These are phyloP conservation scores for Oxygymnocypris stewartii DNA, from an alignment of 2,113 vertebrate genomes.

Conservation along the genomic window DNA sequence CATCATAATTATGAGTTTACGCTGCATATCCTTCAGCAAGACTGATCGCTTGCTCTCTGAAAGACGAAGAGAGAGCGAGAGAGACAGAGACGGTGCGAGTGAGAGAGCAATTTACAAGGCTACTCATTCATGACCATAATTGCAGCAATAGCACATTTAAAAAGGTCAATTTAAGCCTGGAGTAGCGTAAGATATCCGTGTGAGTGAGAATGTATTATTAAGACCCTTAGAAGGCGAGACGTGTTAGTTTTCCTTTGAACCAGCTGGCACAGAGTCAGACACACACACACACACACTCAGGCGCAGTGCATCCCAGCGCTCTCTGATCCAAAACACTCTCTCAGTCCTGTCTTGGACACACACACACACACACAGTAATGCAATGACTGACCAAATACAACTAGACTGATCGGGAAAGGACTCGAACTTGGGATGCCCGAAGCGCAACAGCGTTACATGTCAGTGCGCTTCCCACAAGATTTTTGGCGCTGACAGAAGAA, in stretches of 20 bases:
- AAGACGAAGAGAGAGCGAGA: constrained; percentile 5
- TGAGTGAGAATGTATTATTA: constrained; percentile 37
- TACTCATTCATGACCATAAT: constrained; percentile 42
- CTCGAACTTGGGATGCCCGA: no score
- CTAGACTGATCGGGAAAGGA: no score
- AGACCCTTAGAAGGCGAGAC: constrained; percentile 31
- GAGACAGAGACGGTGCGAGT: constrained; percentile 8
- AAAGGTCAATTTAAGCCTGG: constrained; percentile 42
- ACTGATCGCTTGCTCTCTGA: neutral
- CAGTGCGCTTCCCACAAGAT: no score
- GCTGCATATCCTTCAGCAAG: neutral
- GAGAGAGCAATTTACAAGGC: constrained; percentile 20
- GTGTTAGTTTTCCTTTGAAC: constrained; percentile 32
- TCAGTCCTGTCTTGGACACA: neutral
- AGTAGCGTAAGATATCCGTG: constrained; percentile 21
- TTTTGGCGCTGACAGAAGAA: neutral
- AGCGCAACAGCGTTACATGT: no score
- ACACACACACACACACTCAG: constrained; percentile 18
- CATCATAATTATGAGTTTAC: constrained; percentile 3
- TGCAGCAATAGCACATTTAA: constrained; percentile 44
- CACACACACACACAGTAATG: neutral
- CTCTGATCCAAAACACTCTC: constrained; percentile 21
- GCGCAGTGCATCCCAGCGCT: neutral
- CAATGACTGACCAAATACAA: neutral
- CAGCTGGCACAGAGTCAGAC: constrained; percentile 5